A percentile compares a stretch with the other conserved stretches of the same genome.
These are phyloP conservation scores for Ficedula albicollis DNA, from an alignment of 2,797 vertebrate genomes.

Conservation along the genomic window DNA sequence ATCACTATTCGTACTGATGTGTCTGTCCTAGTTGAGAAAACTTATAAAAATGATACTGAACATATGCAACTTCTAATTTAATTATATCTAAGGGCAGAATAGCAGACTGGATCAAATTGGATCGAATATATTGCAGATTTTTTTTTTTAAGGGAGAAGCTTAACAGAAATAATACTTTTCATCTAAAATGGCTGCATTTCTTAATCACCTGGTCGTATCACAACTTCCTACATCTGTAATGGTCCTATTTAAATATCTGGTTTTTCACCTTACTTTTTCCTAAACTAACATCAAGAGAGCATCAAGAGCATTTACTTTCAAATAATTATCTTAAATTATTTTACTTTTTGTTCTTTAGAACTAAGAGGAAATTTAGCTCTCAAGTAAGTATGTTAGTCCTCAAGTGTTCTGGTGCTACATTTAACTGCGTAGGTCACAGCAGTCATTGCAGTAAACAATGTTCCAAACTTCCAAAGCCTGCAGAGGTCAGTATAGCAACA, in stretches of 20 bases:
- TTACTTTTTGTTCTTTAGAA: background rate
- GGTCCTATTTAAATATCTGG: background rate
- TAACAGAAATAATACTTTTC: background rate
- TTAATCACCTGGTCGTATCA: background rate
- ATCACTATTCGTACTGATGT: background rate
- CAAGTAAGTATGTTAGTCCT: background rate
- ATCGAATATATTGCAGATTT: background rate
- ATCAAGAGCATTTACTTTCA: background rate
- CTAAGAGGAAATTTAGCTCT: background rate
- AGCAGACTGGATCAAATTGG: background rate
- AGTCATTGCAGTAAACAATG: constrained; percentile 45
- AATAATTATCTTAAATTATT: background rate
- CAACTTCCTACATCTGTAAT: background rate
- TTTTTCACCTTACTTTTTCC: background rate
- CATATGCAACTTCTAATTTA: constrained; percentile 1
- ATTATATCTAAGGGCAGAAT: background rate
- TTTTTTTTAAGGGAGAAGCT: background rate
- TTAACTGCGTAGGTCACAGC: background rate
- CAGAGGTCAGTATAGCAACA: constrained; percentile 90
- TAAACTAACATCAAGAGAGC: background rate
- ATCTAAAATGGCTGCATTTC: background rate
- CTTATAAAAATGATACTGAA: background rate
- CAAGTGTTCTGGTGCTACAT: background rate
- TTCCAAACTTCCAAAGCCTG: constrained; percentile 77
- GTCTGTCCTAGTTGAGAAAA: background rate